Evolutionary conservation across 1,140 invertebrate genomes (phyloP).

Genomic region (Zaprionus africanus): DNA sequence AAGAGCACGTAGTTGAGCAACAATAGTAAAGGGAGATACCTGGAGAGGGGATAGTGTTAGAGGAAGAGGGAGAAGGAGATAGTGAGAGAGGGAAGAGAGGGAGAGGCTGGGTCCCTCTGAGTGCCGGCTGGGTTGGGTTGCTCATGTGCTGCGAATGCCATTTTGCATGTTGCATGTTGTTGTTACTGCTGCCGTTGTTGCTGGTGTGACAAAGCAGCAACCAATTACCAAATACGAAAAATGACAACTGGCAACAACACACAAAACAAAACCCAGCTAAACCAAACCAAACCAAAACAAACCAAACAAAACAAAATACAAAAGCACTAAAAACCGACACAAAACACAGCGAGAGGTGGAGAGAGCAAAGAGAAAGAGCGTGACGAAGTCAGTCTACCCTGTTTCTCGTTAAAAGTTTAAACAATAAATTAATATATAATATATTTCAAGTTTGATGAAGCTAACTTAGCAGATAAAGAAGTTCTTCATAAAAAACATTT

Average conservation of each 20-base stretch:
- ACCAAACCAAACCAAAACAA: constrained; percentile 28
- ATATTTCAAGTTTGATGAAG: neutral
- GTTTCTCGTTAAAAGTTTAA: neutral
- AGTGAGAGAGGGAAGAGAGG: neutral
- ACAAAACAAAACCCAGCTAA: constrained; percentile 29
- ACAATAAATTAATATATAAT: neutral
- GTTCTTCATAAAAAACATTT: neutral
- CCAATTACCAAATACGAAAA: constrained; percentile 82
- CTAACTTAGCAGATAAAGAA: neutral
- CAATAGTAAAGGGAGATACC: constrained; percentile 34
- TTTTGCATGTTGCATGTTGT: constrained; percentile 75
- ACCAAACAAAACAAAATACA: constrained; percentile 31
- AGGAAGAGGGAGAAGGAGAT: no score
- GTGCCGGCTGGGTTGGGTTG: constrained; percentile 36
- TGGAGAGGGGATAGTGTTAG: constrained; percentile 10
- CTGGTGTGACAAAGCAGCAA: constrained; percentile 77
- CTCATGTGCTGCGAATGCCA: constrained; percentile 68
- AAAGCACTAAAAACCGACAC: constrained; percentile 26
- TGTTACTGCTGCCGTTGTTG: constrained; percentile 19
- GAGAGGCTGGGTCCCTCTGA: constrained; percentile 18
- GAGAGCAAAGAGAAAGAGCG: constrained; percentile 1
- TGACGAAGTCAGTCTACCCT: neutral
- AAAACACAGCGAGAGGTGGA: constrained; percentile 7
- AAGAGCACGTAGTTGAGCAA: constrained; percentile 75
- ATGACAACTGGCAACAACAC: constrained; percentile 75